A percentile compares a stretch with the other conserved stretches of the same genome.
Conservation (phyloP, 2,888 invertebrate species). For the Platycheirus albimanus region DNA sequence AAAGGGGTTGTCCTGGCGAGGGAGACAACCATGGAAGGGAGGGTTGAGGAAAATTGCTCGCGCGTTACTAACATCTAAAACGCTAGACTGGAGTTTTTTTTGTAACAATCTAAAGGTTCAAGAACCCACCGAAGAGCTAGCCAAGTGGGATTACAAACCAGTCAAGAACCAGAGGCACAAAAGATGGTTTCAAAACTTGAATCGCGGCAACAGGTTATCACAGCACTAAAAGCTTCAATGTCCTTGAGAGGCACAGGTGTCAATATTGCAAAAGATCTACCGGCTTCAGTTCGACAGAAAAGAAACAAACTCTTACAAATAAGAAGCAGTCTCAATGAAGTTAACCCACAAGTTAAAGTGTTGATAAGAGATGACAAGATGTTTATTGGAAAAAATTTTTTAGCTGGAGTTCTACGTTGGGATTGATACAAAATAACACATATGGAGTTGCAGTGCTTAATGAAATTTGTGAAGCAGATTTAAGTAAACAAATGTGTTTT, state of each 20-base stretch:
- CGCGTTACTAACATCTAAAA: too few relatives aligned
- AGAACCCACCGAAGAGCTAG: too few relatives aligned
- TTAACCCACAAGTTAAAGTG: conserved; percentile 5
- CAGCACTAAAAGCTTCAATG: neutral
- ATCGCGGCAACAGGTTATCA: neutral
- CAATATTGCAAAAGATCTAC: conserved; percentile 6
- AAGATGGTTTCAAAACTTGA: neutral
- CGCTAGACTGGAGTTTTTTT: too few relatives aligned
- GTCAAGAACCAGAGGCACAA: too few relatives aligned
- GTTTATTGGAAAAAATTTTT: conserved; percentile 3
- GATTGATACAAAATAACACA: conserved; percentile 7
- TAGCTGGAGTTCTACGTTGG: conserved; percentile 7
- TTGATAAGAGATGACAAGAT: conserved; percentile 6
- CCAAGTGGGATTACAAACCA: too few relatives aligned
- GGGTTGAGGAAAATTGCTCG: too few relatives aligned
- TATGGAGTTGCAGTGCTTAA: neutral
- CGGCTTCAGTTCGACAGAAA: neutral
- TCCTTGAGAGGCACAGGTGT: neutral
- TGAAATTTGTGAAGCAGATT: too few relatives aligned
- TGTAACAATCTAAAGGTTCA: too few relatives aligned
- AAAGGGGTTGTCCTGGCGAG: too few relatives aligned
- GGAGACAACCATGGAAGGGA: too few relatives aligned
- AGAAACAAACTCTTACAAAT: neutral
- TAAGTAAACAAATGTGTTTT: too few relatives aligned
- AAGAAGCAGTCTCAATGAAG: neutral